Base-by-base conservation (phyloP, 2,888 invertebrate species). In the Orchesellides sinensis region DNA sequence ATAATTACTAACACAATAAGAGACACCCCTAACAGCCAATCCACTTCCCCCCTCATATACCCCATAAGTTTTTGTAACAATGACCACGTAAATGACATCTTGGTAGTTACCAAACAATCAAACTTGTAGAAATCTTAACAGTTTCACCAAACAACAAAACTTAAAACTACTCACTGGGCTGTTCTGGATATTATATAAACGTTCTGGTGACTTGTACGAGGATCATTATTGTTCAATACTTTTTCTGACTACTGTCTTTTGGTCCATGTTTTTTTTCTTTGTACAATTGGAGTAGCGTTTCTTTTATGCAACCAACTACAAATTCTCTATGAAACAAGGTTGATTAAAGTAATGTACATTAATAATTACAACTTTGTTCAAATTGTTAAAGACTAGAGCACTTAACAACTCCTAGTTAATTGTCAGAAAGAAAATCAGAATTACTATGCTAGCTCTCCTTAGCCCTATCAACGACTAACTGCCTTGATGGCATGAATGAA, bases 1-100 rank as follows among this genome's bases (percentile, higher is more conserved):
- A 85, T 40, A 27, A 78, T 23, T 1, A 75, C 45, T 14, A 88
- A 83, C 19, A 83, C 49, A 54, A 84, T 21, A 12, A 84, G 47
- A 61, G 85, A 80, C 35, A 81, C 56, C 23, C 83, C 70, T 12
- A 87, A 70, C 6, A 81, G 70, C 65, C 78, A 32, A 35, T 66
- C 77, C 23, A 86, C 5, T 17, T 87, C 86, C 47, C 74, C 68
- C 49, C 81, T 66, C 66, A 77, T 0, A 47, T 59, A 72, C 66
- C 68, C 66, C 66, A 73, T 47, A 29, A 72, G 21, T 49, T 45
- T 79, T 21, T 72, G 27, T 45, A 79, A 25, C 23, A 79, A 23
- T 47, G 29, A 19, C 80, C 73, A 73, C 45, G 73, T 68, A 32
- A 80, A 73, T 59, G 73, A 66, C 80, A 80, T 80, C 6, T 66